Evolutionary conservation across 2,113 vertebrate genomes (phyloP).

Genomic region (Desmodus rotundus): DNA sequence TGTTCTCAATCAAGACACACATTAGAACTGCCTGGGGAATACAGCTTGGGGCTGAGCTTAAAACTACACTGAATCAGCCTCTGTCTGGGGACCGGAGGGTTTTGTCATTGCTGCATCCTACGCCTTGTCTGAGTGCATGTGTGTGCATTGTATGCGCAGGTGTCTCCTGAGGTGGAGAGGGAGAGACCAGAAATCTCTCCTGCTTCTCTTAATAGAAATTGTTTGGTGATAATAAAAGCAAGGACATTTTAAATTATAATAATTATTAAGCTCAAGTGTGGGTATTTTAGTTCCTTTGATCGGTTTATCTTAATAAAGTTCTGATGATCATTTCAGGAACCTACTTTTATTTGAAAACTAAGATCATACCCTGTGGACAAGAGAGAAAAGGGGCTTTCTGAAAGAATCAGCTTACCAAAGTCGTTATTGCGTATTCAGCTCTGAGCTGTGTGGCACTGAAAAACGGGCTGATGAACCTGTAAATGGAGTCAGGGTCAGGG

Average conservation of each 20-base stretch:
- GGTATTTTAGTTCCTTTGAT: neutral
- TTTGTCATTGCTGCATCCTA: neutral
- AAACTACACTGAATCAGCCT: neutral
- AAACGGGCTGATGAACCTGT: slow-evolving; percentile 86
- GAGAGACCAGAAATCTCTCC: neutral
- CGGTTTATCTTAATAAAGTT: slow-evolving; percentile 9
- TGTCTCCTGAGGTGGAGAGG: neutral
- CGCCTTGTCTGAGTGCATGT: rapidly evolving
- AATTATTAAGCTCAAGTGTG: neutral
- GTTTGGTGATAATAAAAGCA: slow-evolving; percentile 10
- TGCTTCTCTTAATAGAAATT: neutral
- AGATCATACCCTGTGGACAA: neutral
- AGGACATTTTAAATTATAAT: neutral
- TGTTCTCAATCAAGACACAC: neutral
- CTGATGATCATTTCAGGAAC: neutral
- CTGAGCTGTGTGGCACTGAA: slow-evolving; percentile 86
- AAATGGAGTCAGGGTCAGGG: slow-evolving; percentile 88
- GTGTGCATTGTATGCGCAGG: neutral
- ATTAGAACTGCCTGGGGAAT: neutral
- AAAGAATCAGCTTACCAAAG: slow-evolving; percentile 81
- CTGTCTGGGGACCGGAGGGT: neutral
- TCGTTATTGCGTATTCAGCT: slow-evolving; percentile 88
- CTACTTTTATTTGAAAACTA: slow-evolving; percentile 21
- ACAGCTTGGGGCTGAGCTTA: neutral
- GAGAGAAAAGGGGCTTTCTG: neutral